Percentiles rank a stretch among this genome's conserved stretches.
Conservation (phyloP, 2,113 vertebrate genomes). For the Cynocephalus volans region DNA sequence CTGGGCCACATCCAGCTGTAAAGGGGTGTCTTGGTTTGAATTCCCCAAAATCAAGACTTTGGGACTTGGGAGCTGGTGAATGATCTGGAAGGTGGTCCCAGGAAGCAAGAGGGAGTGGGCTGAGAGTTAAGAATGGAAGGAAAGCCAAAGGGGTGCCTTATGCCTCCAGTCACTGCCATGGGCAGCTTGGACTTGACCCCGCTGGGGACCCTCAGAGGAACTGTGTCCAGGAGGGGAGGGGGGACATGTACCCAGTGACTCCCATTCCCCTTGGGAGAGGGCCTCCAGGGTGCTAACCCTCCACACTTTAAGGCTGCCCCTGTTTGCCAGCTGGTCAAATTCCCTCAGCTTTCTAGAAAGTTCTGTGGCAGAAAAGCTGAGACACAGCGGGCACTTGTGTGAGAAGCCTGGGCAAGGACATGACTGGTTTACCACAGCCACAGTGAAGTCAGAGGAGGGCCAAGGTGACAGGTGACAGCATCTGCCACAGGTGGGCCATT, state of each 20-base stretch:
- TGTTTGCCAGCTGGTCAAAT: not conserved
- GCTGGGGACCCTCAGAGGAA: not conserved
- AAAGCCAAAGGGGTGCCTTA: fast-evolving
- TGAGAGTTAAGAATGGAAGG: not conserved
- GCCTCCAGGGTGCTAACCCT: not conserved
- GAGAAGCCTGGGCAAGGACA: not conserved
- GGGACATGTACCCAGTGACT: not conserved
- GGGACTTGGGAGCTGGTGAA: not conserved
- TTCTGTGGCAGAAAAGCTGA: not conserved
- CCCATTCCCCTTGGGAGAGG: not conserved
- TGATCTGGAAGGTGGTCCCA: not conserved
- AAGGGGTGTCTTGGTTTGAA: not conserved
- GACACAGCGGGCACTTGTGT: not conserved
- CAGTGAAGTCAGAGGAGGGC: not conserved
- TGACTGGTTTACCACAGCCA: not conserved
- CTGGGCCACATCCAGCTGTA: fast-evolving
- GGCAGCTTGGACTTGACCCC: not conserved
- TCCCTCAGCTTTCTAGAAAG: not conserved
- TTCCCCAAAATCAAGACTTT: not conserved
- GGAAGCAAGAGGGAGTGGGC: not conserved
- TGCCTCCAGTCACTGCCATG: not conserved
- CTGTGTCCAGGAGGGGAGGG: not conserved
- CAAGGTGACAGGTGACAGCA: fast-evolving
- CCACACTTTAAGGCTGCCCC: not conserved
- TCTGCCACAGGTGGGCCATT: not conserved